Conservation (phyloP, 2,797 vertebrate species). For the Acanthurus lineatus region DNA sequence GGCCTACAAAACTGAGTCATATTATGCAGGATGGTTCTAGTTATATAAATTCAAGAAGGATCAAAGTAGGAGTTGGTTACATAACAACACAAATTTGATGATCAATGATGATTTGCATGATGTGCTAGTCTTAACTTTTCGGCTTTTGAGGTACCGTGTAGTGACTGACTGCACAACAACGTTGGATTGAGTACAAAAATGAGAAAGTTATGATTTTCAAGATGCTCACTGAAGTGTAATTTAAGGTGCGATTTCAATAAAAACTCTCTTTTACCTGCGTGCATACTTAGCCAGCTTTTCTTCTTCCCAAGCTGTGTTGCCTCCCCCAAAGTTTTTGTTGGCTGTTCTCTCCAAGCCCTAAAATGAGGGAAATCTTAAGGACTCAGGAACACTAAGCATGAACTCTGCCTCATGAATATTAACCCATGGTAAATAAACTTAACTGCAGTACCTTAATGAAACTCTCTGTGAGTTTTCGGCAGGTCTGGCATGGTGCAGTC, state of each 20-base stretch:
- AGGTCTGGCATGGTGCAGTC: conserved; percentile 91
- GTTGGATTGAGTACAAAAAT: not conserved
- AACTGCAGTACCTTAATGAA: conserved; percentile 89
- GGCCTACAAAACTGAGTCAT: not conserved
- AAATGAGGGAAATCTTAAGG: not conserved
- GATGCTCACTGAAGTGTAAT: not conserved
- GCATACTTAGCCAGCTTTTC: conserved; percentile 96
- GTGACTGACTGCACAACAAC: not conserved
- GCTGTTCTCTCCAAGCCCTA: conserved; percentile 94
- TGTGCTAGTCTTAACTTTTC: not conserved
- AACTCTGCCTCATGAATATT: not conserved
- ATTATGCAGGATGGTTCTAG: not conserved
- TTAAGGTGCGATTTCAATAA: not conserved
- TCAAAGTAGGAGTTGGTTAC: not conserved
- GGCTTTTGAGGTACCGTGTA: not conserved
- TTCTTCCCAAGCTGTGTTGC: conserved; percentile 98
- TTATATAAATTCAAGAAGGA: not conserved
- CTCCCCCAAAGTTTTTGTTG: conserved; percentile 96
- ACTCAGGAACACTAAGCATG: not conserved
- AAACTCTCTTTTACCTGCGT: conserved; percentile 87
- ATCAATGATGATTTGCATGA: not conserved
- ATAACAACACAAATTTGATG: not conserved
- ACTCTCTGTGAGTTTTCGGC: conserved; percentile 89
- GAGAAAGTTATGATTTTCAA: not conserved
- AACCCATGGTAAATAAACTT: not conserved